Percentiles rank a stretch among this genome's conserved stretches.
phyloP scores from a whole-genome alignment of 1,140 invertebrate genomes.

The Neomicropteryx cornuta region DNA sequence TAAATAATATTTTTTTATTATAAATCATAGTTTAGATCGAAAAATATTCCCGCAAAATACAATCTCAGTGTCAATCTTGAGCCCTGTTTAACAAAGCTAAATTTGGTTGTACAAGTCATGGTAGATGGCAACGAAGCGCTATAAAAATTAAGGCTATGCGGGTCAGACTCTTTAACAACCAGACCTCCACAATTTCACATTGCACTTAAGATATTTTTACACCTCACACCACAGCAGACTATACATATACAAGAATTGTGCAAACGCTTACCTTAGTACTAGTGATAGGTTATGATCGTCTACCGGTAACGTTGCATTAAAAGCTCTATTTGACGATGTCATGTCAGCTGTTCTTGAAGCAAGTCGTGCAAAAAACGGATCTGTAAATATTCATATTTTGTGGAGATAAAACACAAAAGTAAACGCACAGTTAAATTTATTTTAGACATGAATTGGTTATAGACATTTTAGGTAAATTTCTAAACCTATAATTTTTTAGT shows the following conservation, averaged over 20 bases:
- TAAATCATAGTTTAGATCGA: too few species aligned
- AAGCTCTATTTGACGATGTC: constrained; percentile 36
- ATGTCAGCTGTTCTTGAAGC: constrained; percentile 35
- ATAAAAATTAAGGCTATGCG: not conserved
- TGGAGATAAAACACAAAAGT: constrained; percentile 10
- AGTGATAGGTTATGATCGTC: constrained; percentile 30
- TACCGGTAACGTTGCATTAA: constrained; percentile 35
- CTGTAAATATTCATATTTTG: constrained; percentile 19
- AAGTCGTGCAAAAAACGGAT: constrained; percentile 37
- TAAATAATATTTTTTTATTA: too few species aligned
- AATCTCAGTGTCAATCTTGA: too few species aligned
- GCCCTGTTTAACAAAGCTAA: not conserved
- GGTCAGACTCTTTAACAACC: not conserved
- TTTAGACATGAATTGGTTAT: not conserved
- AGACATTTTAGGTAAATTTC: not conserved
- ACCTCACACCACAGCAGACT: not conserved
- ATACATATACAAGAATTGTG: not conserved
- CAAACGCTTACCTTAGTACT: constrained; percentile 27
- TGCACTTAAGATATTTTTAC: too few species aligned
- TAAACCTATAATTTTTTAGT: not conserved
- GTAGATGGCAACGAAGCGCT: not conserved
- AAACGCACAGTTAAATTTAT: not conserved
- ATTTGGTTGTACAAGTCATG: not conserved
- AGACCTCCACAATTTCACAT: too few species aligned
- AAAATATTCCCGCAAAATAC: too few species aligned